Evolutionary conservation across 2,797 vertebrate species (phyloP), one percentile per base, ranked within the genome.

Genomic region (Macropodus opercularis): DNA sequence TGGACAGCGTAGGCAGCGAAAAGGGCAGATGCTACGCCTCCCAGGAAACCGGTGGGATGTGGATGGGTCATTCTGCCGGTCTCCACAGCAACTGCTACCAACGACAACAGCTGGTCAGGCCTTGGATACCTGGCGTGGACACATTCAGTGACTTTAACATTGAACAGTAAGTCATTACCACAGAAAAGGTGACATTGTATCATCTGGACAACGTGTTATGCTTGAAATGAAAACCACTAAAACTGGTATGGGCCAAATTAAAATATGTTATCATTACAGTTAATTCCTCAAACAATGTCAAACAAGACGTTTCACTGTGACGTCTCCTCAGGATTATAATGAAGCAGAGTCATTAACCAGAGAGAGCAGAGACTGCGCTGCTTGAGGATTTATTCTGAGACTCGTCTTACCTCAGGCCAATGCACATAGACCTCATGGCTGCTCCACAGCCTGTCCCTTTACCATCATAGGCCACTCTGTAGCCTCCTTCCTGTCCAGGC

Each of bases 341-440:
- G n/a, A n/a, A n/a, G n/a, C n/a, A n/a, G n/a, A n/a, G n/a, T n/a
- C n/a, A n/a, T n/a, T n/a, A n/a, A n/a, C n/a, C n/a, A n/a, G n/a
- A n/a, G n/a, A n/a, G n/a, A n/a, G n/a, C n/a, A n/a, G n/a, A n/a
- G n/a, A n/a, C n/a, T 41, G 11, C 6, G 18, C 21, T 19, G 14
- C n/a, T 27, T 3, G 15, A 14, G 14, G 29, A 49, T 32, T n/a
- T n/a, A n/a, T 35, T 31, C 7, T 42, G 2, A 32, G 8, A 18
- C 18, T 5, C 10, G 21, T 46, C 68, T 72, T 27, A 94, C 94
- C 92, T 93, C 32, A 95, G 90, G 3, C 94, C 94, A 5, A 95
- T 95, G 81, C 94, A 95, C 94, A 95, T 95, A 59, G 94, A 91
- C 64, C 94, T 92, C 94, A 95, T 94, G 29, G 94, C 93, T 0